Evolutionary conservation across 2,797 vertebrate species (phyloP).

Genomic region (Cyprinella venusta): DNA sequence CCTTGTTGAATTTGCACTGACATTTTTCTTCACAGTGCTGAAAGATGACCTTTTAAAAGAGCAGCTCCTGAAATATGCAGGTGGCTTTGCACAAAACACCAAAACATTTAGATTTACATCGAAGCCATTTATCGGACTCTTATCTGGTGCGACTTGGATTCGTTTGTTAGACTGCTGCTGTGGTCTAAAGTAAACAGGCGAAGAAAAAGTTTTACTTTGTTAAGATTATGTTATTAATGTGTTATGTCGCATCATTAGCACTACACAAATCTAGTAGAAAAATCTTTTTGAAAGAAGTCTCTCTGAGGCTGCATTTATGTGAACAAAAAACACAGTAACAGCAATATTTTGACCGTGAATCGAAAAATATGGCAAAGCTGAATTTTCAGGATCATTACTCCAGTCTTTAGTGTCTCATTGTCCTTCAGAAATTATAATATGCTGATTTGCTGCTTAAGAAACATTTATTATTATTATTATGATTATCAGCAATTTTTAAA

Average conservation of each 20-base stretch:
- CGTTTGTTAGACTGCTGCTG: neutral
- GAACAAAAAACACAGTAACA: neutral
- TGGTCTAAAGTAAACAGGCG: neutral
- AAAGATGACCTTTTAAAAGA: constrained; percentile 91
- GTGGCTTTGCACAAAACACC: constrained; percentile 48
- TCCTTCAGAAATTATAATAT: neutral
- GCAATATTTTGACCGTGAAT: neutral
- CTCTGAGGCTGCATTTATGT: too few species aligned
- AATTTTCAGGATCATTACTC: neutral
- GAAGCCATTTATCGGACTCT: neutral
- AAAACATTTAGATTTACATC: constrained; percentile 33
- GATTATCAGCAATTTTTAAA: neutral
- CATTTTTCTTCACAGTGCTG: constrained; percentile 89
- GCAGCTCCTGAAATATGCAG: constrained; percentile 59
- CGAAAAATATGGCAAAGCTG: neutral
- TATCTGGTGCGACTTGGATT: neutral
- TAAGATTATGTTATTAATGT: neutral
- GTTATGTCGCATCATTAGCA: neutral
- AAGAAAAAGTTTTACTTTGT: neutral
- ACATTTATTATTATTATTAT: neutral
- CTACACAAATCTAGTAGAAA: too few species aligned
- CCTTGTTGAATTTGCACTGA: constrained; percentile 66
- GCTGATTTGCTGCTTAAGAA: neutral
- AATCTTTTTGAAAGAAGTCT: neutral
- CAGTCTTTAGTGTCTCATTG: neutral